Base-by-base conservation (phyloP, 2,888 invertebrate genomes). In the Schizaphis graminum region DNA sequence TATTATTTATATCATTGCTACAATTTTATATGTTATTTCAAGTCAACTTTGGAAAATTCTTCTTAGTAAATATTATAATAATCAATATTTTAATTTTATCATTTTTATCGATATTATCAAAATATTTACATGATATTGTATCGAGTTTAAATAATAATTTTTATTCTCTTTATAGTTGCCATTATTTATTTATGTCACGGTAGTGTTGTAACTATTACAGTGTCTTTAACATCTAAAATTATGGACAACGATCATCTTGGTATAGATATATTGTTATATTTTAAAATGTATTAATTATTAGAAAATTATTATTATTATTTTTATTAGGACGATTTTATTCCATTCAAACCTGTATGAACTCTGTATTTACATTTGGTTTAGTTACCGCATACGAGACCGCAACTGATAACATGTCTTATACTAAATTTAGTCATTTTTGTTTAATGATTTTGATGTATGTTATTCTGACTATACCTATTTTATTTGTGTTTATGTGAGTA, bases 61-160 rank as follows among this genome's bases (percentile, higher is more conserved):
- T 87, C 47, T 95, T 28, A 94, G 95, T 95, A 95, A 95, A 91
- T 95, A 91, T 77, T 26, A n/a, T n/a, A 67, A 67, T 67, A 16
- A 67, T 13, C 5, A n/a, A 67, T 35, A 67, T 21, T 77, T 77
- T 35, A 77, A 35, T 35, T n/a, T 77, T 35, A n/a, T 67, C 0
- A 35, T 77, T 77, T 21, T 35, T 35, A 35, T 77, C 5, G 1
- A 77, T 77, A 77, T 77, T 35, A 21, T 21, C 1, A 21, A 77
- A 35, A 77, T 77, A 77, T 21, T 2, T 77, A 35, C 8, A 77
- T 77, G 21, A 21, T 77, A 35, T 21, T 77, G 5, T 35, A 77
- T 77, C 21, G 1, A 16, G 35, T 1, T 16, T 35, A 16, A 77
- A 77, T 35, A 77, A 35, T 41, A 91, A 13, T 53, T 86, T 2